A percentile compares a stretch with the other conserved stretches of the same genome.
Conservation (phyloP, 1,140 invertebrate genomes). For the Brachionus asplanchnoidis region DNA sequence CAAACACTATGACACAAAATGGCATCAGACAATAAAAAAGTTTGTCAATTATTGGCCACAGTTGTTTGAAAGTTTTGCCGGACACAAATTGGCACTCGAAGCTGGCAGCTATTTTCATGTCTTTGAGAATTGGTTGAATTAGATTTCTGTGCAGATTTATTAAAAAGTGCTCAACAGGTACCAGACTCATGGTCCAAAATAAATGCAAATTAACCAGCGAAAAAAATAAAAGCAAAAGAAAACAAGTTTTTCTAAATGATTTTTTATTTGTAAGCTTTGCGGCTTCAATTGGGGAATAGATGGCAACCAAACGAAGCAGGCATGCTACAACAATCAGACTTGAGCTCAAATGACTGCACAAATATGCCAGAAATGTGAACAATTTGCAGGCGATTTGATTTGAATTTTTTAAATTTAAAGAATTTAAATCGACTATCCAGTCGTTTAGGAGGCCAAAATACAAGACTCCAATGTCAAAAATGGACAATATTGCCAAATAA, state of each 20-base stretch:
- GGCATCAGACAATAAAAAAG: slow-evolving; percentile 26
- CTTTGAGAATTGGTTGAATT: neutral
- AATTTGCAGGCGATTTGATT: neutral
- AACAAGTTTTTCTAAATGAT: neutral
- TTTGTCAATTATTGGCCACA: slow-evolving; percentile 31
- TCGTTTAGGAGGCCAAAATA: slow-evolving; percentile 1
- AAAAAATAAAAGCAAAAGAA: neutral
- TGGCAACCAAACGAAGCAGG: neutral
- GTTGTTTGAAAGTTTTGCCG: neutral
- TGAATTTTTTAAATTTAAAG: neutral
- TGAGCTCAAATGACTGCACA: slow-evolving; percentile 22
- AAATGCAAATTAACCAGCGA: slow-evolving; percentile 17
- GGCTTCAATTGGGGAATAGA: slow-evolving; percentile 32
- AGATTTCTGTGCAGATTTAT: neutral
- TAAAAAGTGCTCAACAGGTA: neutral
- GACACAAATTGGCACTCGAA: neutral
- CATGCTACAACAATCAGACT: slow-evolving; percentile 14
- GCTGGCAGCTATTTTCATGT: neutral
- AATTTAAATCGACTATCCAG: neutral
- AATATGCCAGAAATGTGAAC: slow-evolving; percentile 18
- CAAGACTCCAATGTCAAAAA: neutral
- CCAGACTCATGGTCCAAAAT: slow-evolving; percentile 37
- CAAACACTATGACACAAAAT: neutral
- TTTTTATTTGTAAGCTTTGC: neutral
- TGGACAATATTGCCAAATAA: neutral